These are phyloP conservation scores for Dryobota labecula DNA, from an alignment of 2,888 invertebrate species.

Conservation along the genomic window DNA sequence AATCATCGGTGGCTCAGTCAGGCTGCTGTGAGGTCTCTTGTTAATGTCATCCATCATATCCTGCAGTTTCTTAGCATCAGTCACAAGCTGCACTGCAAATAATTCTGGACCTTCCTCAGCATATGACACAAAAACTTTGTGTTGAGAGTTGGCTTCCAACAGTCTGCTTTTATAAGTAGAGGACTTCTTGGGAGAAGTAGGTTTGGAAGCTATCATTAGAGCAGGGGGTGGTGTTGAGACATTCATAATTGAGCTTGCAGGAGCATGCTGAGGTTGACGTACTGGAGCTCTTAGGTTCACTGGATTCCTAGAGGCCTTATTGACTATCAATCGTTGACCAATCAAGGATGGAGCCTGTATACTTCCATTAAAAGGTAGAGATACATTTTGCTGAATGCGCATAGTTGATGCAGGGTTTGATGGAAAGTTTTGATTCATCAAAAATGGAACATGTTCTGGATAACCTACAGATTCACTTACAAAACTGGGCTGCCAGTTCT, in stretches of 20 bases:
- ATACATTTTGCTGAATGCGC: conserved; percentile 82
- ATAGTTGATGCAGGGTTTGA: conserved; percentile 86
- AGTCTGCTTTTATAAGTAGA: conserved; percentile 89
- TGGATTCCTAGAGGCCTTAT: conserved; percentile 81
- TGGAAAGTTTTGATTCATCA: conserved; percentile 85
- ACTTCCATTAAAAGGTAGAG: conserved; percentile 80
- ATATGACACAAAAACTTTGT: conserved; percentile 93
- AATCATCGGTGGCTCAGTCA: conserved; percentile 93
- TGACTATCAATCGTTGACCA: conserved; percentile 80
- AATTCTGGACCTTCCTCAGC: conserved; percentile 95
- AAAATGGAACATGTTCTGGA: conserved; percentile 85
- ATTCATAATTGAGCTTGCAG: conserved; percentile 52
- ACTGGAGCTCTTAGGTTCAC: conserved; percentile 80
- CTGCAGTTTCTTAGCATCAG: conserved; percentile 91
- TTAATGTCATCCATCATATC: conserved; percentile 94
- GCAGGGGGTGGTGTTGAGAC: conserved; percentile 57
- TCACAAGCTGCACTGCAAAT: conserved; percentile 94
- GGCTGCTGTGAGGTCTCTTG: conserved; percentile 90
- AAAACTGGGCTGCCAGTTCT: conserved; percentile 79
- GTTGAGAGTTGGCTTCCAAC: conserved; percentile 87
- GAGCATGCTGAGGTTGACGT: conserved; percentile 79
- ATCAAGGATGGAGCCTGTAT: conserved; percentile 77
- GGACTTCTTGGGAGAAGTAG: conserved; percentile 82
- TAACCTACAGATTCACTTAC: conserved; percentile 74
- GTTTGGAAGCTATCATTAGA: conserved; percentile 69